Conservation (phyloP, 2,113 vertebrate genomes). For the Corythaixoides concolor region DNA sequence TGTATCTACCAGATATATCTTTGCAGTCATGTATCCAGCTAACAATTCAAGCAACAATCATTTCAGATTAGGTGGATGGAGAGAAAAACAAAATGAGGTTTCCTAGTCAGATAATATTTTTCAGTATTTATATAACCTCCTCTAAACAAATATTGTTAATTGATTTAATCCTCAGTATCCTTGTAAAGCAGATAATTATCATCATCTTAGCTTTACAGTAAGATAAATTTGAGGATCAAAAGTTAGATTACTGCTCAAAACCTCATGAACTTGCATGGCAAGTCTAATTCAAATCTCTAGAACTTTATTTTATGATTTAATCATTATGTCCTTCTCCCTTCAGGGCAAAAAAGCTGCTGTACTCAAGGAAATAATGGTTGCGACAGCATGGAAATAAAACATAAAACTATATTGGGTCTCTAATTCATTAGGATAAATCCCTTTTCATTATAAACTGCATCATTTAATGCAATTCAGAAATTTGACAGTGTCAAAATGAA, state of each 20-base stretch:
- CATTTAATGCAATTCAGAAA: conserved; percentile 5
- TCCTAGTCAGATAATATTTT: neutral
- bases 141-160: neutral
- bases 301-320: neutral
- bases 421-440: neutral
- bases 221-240: neutral
- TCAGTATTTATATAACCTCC: neutral
- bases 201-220: neutral
- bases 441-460: neutral
- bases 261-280: neutral
- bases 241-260: neutral
- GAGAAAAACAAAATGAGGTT: neutral
- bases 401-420: neutral
- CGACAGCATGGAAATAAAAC: neutral
- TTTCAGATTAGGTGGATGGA: neutral
- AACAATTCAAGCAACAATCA: neutral
- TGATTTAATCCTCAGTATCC: neutral
- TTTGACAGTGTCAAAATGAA: neutral
- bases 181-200: neutral
- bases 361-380: neutral
- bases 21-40: neutral
- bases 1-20: neutral
- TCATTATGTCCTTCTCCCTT: neutral
- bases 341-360: neutral
- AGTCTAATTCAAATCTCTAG: neutral